Evolutionary conservation across 2,888 invertebrate genomes (phyloP).

Genomic region (Pseudococcus longispinus): DNA sequence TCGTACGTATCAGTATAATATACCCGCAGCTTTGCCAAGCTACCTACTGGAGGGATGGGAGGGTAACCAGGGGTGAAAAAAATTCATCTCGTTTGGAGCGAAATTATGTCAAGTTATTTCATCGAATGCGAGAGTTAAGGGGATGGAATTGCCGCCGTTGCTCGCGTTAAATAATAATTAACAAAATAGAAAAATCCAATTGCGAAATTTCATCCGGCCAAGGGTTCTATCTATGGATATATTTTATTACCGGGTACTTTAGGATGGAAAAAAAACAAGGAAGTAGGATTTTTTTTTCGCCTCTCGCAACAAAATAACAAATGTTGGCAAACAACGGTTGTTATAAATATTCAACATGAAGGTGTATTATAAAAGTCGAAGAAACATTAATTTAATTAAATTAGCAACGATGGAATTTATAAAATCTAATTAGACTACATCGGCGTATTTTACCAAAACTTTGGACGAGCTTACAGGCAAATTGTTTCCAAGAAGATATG

Average conservation of each 20-base stretch:
- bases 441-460: constrained; percentile 39
- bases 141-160: background rate
- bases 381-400: constrained; percentile 51
- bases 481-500: constrained; percentile 34
- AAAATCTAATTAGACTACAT: constrained; percentile 51
- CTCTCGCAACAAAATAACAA: background rate
- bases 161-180: background rate
- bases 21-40: background rate
- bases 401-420: constrained; percentile 47
- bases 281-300: background rate
- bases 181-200: background rate
- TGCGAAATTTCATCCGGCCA: background rate
- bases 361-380: constrained; percentile 46
- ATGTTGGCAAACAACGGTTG: constrained; percentile 9
- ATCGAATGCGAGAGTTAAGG: background rate
- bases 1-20: background rate
- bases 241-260: background rate
- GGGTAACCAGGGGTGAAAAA: background rate
- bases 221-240: background rate
- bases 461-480: constrained; percentile 26
- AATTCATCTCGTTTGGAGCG: background rate
- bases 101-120: background rate
- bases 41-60: background rate
- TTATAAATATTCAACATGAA: constrained; percentile 41
- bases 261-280: background rate